phyloP scores from a whole-genome alignment of 2,888 invertebrate species.

The Bombylius discolor region DNA sequence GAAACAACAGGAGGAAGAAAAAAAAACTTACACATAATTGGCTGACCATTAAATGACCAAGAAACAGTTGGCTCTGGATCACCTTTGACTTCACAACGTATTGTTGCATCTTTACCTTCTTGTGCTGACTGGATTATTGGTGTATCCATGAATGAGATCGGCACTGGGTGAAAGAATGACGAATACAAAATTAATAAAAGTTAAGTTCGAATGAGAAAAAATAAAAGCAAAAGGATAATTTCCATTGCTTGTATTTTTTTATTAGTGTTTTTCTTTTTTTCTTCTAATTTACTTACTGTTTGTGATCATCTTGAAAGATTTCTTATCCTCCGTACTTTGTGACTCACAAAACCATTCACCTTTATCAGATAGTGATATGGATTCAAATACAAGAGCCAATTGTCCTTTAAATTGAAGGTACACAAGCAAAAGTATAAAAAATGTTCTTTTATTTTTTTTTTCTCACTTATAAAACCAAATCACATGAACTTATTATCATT shows the following conservation, averaged over 20 bases:
- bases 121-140: conserved; percentile 38
- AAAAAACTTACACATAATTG: conserved; percentile 22
- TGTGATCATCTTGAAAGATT: conserved; percentile 34
- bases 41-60: conserved; percentile 38
- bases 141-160: conserved; percentile 44
- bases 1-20: too few relatives aligned
- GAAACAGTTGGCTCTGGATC: conserved; percentile 31
- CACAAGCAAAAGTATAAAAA: too few relatives aligned
- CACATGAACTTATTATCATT: too few relatives aligned
- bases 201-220: too few relatives aligned
- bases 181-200: too few relatives aligned
- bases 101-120: conserved; percentile 39
- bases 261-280: too few relatives aligned
- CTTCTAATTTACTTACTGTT: conserved; percentile 30
- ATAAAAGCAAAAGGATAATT: too few relatives aligned
- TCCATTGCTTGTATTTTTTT: too few relatives aligned
- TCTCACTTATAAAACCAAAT: too few relatives aligned
- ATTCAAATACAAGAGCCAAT: conserved; percentile 38
- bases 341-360: conserved; percentile 40
- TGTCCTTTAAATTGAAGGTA: conserved; percentile 21
- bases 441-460: too few relatives aligned
- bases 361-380: conserved; percentile 36
- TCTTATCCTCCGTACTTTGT: conserved; percentile 23
- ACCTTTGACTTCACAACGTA: conserved; percentile 36
- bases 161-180: conserved; percentile 30